Evolutionary conservation across 2,113 vertebrate genomes (phyloP).

Genomic region (Dicaeum eximium): DNA sequence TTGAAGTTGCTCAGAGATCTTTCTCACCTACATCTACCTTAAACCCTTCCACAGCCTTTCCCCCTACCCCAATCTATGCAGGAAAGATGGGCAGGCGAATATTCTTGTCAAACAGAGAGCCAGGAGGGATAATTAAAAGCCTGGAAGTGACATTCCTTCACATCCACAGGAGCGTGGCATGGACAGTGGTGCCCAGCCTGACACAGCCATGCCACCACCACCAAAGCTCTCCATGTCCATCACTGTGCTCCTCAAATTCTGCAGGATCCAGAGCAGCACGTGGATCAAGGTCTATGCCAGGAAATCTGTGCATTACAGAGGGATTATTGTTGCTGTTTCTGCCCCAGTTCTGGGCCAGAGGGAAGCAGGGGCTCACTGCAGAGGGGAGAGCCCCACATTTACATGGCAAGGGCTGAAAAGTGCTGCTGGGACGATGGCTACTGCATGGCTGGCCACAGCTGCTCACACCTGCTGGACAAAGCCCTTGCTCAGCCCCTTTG

Average conservation of each 20-base stretch:
- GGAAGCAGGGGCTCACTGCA: background rate
- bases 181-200: background rate
- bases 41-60: background rate
- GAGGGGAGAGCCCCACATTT: background rate
- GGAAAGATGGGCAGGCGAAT: background rate
- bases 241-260: background rate
- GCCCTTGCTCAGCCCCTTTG: background rate
- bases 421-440: background rate
- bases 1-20: background rate
- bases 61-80: fast-evolving
- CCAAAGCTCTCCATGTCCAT: background rate
- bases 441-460: background rate
- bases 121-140: background rate
- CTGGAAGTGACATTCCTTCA: background rate
- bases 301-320: background rate
- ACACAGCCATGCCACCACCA: background rate
- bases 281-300: background rate
- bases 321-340: background rate
- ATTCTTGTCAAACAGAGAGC: background rate
- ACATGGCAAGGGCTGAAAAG: background rate
- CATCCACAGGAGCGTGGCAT: fast-evolving
- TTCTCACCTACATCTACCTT: background rate
- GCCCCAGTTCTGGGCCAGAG: background rate
- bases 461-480: background rate
- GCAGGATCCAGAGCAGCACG: background rate